Percentiles rank a stretch among this genome's conserved stretches.
Evolutionary conservation across 2,113 vertebrate species (phyloP).

Genomic region (Ochotona princeps): DNA sequence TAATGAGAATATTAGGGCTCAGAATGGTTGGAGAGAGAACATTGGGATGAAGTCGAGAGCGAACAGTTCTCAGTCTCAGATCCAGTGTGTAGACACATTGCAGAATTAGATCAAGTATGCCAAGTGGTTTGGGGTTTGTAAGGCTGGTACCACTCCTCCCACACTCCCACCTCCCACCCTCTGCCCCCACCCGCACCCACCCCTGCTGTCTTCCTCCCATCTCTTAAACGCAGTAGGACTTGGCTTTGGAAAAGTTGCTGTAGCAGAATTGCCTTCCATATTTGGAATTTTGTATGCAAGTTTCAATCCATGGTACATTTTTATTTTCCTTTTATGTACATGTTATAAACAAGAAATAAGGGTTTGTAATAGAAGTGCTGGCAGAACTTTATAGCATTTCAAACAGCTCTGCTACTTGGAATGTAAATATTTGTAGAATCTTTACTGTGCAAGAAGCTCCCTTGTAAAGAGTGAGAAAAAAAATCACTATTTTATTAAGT

Average conservation of each 20-base stretch:
- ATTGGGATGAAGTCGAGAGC: neutral
- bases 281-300: constrained; percentile 49
- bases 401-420: constrained; percentile 59
- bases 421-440: constrained; percentile 81
- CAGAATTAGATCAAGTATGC: neutral
- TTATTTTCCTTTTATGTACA: constrained; percentile 59
- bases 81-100: neutral
- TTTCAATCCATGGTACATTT: constrained; percentile 47
- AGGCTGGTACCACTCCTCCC: no score
- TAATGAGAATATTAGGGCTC: neutral
- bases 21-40: neutral
- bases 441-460: constrained; percentile 77
- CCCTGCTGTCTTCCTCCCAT: neutral
- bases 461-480: constrained; percentile 43
- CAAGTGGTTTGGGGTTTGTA: neutral
- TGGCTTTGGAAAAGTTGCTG: constrained; percentile 63
- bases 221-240: neutral
- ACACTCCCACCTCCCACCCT: no score
- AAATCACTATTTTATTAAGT: constrained; percentile 63
- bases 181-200: no score
- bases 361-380: constrained; percentile 61
- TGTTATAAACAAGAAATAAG: constrained; percentile 61
- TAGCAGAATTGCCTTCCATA: neutral
- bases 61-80: neutral
- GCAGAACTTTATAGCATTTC: constrained; percentile 68